Conservation (phyloP, 2,113 vertebrate genomes). For the Sialia sialis region DNA sequence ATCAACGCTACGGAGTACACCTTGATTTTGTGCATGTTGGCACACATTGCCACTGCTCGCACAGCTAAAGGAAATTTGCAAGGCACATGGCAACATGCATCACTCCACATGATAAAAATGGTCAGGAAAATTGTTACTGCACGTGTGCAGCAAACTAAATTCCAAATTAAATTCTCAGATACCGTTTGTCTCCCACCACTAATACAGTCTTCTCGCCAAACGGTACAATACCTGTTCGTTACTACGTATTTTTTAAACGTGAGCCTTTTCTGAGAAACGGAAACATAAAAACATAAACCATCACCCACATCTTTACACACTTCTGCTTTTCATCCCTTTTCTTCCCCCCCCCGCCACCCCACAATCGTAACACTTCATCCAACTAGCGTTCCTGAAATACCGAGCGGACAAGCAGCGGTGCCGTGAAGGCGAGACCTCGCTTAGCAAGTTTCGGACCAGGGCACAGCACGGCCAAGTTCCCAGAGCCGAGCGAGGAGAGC, state of each 20-base stretch:
- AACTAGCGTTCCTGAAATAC: background rate
- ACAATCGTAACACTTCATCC: background rate
- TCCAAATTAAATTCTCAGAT: background rate
- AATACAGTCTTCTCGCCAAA: background rate
- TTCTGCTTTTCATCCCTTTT: background rate
- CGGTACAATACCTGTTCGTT: background rate
- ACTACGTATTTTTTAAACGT: background rate
- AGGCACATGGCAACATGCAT: constrained; percentile 35
- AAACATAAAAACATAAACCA: background rate
- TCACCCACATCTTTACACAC: background rate
- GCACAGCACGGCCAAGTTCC: constrained; percentile 43
- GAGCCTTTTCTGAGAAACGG: background rate
- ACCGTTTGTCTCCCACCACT: background rate
- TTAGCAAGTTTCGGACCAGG: constrained; percentile 61
- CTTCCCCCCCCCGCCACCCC: too few species aligned
- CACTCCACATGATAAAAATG: constrained; percentile 27
- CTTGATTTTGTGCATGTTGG: background rate
- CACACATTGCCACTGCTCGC: background rate
- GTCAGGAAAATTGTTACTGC: background rate
- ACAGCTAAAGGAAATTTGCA: background rate
- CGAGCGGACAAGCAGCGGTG: background rate
- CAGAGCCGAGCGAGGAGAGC: background rate
- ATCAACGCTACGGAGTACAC: background rate
- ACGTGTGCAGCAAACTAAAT: background rate
- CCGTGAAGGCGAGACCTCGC: background rate